A percentile compares a stretch with the other conserved stretches of the same genome.
phyloP scores from a whole-genome alignment of 2,888 invertebrate genomes.

The Lasioglossum figueresi region DNA sequence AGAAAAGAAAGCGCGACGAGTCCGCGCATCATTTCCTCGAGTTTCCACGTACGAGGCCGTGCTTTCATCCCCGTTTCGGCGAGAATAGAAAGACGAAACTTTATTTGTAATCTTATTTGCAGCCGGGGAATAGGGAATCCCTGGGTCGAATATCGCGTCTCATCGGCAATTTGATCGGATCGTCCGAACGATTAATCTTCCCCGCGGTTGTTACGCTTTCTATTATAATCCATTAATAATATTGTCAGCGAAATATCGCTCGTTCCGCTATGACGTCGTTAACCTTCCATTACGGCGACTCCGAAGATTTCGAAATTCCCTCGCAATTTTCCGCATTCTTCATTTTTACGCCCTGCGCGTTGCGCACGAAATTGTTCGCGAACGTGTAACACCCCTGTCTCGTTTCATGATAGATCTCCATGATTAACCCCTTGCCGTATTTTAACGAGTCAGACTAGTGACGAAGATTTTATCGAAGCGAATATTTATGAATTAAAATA shows the following conservation, averaged over 20 bases:
- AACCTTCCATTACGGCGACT: conserved; percentile 35
- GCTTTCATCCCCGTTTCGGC: conserved; percentile 21
- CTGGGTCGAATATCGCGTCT: conserved; percentile 55
- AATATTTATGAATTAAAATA: too few relatives aligned
- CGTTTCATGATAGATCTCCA: background rate
- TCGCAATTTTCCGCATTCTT: background rate
- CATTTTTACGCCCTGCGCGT: background rate
- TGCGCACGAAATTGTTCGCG: background rate
- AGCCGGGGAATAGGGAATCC: conserved; percentile 32
- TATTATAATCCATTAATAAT: conserved; percentile 57
- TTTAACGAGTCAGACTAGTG: too few relatives aligned
- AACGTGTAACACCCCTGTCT: background rate
- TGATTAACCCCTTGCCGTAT: too few relatives aligned
- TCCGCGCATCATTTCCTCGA: conserved; percentile 14
- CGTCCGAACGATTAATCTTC: conserved; percentile 59
- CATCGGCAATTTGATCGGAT: conserved; percentile 55
- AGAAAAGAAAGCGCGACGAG: conserved; percentile 29
- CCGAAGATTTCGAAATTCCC: background rate
- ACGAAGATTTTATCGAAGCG: too few relatives aligned
- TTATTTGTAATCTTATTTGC: conserved; percentile 61
- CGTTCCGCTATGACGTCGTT: conserved; percentile 34
- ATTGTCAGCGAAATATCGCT: conserved; percentile 42
- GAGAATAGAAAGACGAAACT: conserved; percentile 62
- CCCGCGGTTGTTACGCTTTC: conserved; percentile 49
- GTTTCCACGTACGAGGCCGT: conserved; percentile 31